These are phyloP conservation scores for Rhagoletis zephyria DNA, from an alignment of 1,140 invertebrate species.

Conservation along the genomic window DNA sequence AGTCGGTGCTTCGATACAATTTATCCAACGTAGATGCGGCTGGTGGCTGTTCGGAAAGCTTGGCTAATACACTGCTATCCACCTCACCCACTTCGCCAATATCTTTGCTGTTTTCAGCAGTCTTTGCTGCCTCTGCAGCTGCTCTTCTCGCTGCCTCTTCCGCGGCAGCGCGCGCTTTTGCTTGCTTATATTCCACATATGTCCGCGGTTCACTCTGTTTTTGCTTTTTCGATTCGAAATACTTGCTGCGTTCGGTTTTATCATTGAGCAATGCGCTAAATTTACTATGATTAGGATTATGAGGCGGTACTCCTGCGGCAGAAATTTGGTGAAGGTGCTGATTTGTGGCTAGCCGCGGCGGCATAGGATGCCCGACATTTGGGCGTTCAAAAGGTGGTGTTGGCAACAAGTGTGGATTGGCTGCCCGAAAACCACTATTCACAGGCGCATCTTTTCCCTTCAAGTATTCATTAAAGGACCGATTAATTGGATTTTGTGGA, in stretches of 20 bases:
- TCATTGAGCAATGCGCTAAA: conserved; percentile 55
- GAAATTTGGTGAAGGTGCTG: conserved; percentile 1
- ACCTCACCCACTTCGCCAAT: conserved; percentile 13
- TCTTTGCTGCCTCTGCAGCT: conserved; percentile 19
- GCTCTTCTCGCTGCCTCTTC: conserved; percentile 54
- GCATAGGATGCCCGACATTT: background rate
- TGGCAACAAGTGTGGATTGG: background rate
- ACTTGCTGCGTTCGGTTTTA: conserved; percentile 55
- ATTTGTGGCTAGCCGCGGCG: background rate
- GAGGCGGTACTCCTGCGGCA: background rate
- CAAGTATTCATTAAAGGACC: background rate
- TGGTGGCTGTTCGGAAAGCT: background rate
- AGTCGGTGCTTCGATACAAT: conserved; percentile 56
- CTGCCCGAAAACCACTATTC: background rate
- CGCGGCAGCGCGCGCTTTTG: conserved; percentile 60
- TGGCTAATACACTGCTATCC: background rate
- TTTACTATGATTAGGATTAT: background rate
- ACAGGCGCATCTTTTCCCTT: background rate
- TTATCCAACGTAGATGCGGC: conserved; percentile 55
- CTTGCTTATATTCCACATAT: conserved; percentile 63
- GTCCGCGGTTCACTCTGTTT: conserved; percentile 57
- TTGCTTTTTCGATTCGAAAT: conserved; percentile 57
- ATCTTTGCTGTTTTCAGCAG: conserved; percentile 1
- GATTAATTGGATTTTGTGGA: background rate
- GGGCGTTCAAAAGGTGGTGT: background rate